These are phyloP conservation scores for Cherax quadricarinatus DNA, from an alignment of 1,140 invertebrate species.

Conservation along the genomic window DNA sequence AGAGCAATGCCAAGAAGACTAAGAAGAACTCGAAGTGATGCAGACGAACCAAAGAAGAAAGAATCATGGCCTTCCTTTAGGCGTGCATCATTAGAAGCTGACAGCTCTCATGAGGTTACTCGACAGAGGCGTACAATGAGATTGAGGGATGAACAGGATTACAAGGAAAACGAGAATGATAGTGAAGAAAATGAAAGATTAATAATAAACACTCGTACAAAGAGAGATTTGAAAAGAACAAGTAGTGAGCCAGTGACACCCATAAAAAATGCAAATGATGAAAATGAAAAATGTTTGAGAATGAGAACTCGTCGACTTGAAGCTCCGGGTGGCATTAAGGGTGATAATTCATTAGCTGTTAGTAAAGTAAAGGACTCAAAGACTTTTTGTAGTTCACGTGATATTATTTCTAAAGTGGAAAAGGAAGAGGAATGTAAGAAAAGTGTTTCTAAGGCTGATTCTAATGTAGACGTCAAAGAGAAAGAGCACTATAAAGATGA, in stretches of 20 bases:
- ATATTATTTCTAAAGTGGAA: conserved; percentile 13
- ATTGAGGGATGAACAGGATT: conserved; percentile 7
- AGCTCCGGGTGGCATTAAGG: neutral
- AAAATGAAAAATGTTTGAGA: conserved; percentile 4
- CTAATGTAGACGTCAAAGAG: neutral
- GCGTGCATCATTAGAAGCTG: conserved; percentile 48
- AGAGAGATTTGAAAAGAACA: conserved; percentile 21
- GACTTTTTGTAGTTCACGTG: neutral
- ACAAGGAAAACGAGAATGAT: conserved; percentile 29
- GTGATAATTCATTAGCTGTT: neutral
- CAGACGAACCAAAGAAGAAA: conserved; percentile 42
- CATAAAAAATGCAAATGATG: neutral
- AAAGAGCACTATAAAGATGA: neutral
- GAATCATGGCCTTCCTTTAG: neutral
- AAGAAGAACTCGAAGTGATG: conserved; percentile 55
- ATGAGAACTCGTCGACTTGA: conserved; percentile 5
- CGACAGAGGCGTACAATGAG: conserved; percentile 6
- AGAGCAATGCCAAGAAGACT: conserved; percentile 29
- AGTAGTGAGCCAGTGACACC: conserved; percentile 9
- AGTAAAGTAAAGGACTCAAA: neutral
- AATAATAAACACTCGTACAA: conserved; percentile 20
- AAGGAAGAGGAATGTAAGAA: neutral
- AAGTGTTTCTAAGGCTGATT: neutral
- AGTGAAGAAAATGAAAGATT: conserved; percentile 27
- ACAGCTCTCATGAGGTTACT: neutral